Conservation (phyloP, 2,888 invertebrate genomes). For the Sepiola atlantica region DNA sequence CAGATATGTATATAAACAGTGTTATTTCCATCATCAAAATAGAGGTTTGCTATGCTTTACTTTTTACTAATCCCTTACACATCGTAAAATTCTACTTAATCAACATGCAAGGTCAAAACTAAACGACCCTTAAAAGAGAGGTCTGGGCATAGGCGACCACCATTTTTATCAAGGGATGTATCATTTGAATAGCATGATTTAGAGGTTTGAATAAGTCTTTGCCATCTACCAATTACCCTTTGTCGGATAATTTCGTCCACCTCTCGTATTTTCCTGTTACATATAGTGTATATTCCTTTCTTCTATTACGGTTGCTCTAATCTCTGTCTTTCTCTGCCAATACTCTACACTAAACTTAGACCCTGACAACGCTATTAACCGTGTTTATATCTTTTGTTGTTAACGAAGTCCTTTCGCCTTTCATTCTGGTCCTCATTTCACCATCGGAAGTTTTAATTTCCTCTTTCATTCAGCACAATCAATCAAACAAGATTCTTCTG, state of each 20-base stretch:
- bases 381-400: not conserved
- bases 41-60: no score
- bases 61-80: no score
- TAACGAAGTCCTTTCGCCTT: not conserved
- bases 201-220: not conserved
- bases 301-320: not conserved
- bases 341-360: not conserved
- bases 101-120: no score
- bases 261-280: not conserved
- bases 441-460: constrained; percentile 32
- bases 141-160: no score
- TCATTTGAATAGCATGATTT: no score
- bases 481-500: not conserved
- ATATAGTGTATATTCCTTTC: not conserved
- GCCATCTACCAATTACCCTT: not conserved
- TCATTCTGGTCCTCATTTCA: not conserved
- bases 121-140: no score
- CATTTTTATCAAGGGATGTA: no score
- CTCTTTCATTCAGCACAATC: not conserved
- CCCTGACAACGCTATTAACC: not conserved
- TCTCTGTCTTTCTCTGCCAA: not conserved
- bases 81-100: no score
- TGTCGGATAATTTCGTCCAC: not conserved
- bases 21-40: no score
- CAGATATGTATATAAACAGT: no score